Evolutionary conservation across 30 jellyfish, hydroid and myxozoan genomes (phyloP).

Genomic region (Catostylus mosaicus): DNA sequence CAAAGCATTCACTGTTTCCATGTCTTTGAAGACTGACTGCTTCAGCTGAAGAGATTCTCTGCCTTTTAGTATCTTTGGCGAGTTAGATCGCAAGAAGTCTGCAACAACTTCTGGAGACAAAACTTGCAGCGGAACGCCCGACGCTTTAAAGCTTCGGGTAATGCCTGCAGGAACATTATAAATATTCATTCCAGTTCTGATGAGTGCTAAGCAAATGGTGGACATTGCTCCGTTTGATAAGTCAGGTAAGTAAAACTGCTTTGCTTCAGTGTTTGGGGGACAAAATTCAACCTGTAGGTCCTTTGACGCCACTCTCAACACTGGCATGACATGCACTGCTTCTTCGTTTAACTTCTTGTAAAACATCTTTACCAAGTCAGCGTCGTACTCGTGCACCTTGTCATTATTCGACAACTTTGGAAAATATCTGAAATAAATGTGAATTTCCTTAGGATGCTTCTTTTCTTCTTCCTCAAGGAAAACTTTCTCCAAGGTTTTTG

Average conservation of each 20-base stretch:
- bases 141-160: constrained; percentile 21
- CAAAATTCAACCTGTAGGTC: background rate
- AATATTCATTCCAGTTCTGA: constrained; percentile 30
- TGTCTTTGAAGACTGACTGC: constrained; percentile 47
- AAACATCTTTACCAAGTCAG: constrained; percentile 1
- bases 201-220: constrained; percentile 9
- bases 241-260: constrained; percentile 40
- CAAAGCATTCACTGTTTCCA: constrained; percentile 42
- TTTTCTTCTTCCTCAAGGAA: background rate
- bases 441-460: constrained; percentile 9
- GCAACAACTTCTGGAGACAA: constrained; percentile 49
- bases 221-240: background rate
- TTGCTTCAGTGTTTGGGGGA: constrained; percentile 15
- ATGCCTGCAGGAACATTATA: constrained; percentile 57
- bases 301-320: background rate
- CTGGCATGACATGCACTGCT: constrained; percentile 19
- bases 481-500: background rate
- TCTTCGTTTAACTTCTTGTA: constrained; percentile 20
- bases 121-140: constrained; percentile 29
- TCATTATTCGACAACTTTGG: background rate
- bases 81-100: constrained; percentile 11
- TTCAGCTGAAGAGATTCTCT: background rate
- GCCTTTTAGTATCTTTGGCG: constrained; percentile 21
- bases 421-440: constrained; percentile 6
- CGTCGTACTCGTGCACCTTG: constrained; percentile 26